Percentiles rank a stretch among this genome's conserved stretches.
Conservation (phyloP, 2,113 vertebrate species). For the Lasiurus borealis region DNA sequence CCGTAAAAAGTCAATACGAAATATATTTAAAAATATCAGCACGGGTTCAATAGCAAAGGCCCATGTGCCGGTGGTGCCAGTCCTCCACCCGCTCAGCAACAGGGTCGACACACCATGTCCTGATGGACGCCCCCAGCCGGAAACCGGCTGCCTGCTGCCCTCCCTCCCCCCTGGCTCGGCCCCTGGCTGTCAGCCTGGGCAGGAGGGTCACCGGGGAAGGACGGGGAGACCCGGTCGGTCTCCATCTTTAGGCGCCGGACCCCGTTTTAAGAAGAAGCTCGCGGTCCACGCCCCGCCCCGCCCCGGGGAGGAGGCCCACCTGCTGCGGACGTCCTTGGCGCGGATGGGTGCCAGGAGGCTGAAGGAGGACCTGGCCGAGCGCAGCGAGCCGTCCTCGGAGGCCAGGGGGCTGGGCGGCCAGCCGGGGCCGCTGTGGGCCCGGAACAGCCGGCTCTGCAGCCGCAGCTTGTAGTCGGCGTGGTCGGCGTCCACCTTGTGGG, state of each 20-base stretch:
- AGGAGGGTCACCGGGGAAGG: not conserved
- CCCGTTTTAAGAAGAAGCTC: rapidly evolving
- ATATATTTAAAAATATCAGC: too few relatives aligned
- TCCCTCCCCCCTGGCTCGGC: not conserved
- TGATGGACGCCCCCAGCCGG: not conserved
- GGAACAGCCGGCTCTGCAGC: conserved; percentile 84
- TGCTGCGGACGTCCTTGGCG: conserved; percentile 94
- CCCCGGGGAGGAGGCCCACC: conserved; percentile 85
- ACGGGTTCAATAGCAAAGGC: not conserved
- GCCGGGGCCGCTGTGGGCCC: conserved; percentile 91
- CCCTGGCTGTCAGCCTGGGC: not conserved
- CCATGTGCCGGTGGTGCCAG: too few relatives aligned
- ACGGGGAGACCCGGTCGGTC: rapidly evolving
- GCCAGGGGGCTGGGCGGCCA: conserved; percentile 90
- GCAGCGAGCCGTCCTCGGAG: conserved; percentile 88
- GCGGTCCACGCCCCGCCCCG: rapidly evolving
- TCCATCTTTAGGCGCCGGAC: rapidly evolving
- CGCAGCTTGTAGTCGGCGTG: conserved; percentile 86
- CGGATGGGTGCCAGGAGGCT: conserved; percentile 95
- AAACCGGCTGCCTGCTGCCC: not conserved
- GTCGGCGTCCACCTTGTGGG: conserved; percentile 93
- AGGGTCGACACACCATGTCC: not conserved
- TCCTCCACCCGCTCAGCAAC: not conserved
- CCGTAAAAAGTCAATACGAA: too few relatives aligned
- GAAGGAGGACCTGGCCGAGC: conserved; percentile 93